A percentile compares a stretch with the other conserved stretches of the same genome.
These are phyloP conservation scores for Toxostoma redivivum DNA, from an alignment of 2,113 vertebrate species.

Conservation along the genomic window DNA sequence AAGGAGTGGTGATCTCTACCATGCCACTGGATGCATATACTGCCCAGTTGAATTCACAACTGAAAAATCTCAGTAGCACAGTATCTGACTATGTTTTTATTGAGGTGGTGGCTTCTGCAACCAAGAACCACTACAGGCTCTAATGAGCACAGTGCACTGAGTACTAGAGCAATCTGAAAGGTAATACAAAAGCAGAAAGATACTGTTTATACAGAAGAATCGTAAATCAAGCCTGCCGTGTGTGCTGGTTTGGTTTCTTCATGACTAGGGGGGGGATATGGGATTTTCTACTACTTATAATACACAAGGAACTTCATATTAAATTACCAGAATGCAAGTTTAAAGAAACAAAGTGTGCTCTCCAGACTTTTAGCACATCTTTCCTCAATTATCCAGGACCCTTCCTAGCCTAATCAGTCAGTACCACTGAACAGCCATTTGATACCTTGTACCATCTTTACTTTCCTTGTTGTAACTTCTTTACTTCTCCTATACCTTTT, in stretches of 20 bases:
- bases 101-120: background rate
- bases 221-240: rapidly evolving
- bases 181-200: background rate
- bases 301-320: background rate
- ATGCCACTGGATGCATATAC: rapidly evolving
- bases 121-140: background rate
- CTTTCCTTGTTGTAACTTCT: background rate
- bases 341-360: background rate
- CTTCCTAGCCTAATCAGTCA: background rate
- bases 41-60: background rate
- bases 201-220: background rate
- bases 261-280: rapidly evolving
- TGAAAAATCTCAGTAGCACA: background rate
- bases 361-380: background rate
- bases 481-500: background rate
- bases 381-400: background rate
- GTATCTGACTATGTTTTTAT: rapidly evolving
- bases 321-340: background rate
- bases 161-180: background rate
- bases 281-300: background rate
- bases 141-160: background rate
- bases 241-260: background rate
- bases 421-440: background rate
- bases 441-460: background rate
- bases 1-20: background rate